Conservation (phyloP, 1,140 invertebrate genomes). For the Aplysia californica region DNA sequence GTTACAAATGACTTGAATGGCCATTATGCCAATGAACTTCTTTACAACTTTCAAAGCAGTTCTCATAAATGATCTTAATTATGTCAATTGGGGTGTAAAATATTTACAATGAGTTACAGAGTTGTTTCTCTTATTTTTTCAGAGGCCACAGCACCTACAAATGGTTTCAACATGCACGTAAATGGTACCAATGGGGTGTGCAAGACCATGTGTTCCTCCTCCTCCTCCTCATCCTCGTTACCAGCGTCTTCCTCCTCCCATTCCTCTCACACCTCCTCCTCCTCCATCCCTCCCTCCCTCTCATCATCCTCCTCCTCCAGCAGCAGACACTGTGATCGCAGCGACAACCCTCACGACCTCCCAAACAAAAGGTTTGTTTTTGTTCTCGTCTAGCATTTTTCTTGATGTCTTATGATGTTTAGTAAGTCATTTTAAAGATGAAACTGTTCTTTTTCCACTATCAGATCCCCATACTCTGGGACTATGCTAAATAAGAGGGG, state of each 20-base stretch:
- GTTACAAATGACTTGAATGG: background rate
- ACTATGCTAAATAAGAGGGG: too few relatives aligned
- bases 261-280: too few relatives aligned
- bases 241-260: too few relatives aligned
- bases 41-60: too few relatives aligned
- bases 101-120: background rate
- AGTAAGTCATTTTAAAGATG: too few relatives aligned
- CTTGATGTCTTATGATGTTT: too few relatives aligned
- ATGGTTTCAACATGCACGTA: slow-evolving; percentile 60
- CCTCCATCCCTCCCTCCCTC: background rate
- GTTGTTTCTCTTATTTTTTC: background rate
- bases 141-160: slow-evolving; percentile 30
- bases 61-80: background rate
- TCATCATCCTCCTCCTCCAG: slow-evolving; percentile 7
- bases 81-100: background rate
- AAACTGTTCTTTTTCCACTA: too few relatives aligned
- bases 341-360: background rate
- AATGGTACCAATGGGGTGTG: slow-evolving; percentile 57
- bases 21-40: background rate
- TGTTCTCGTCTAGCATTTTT: too few relatives aligned
- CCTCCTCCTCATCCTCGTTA: too few relatives aligned
- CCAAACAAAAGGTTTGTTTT: slow-evolving; percentile 2
- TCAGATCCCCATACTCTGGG: too few relatives aligned
- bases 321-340: background rate
- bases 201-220: slow-evolving; percentile 45